A percentile compares a stretch with the other conserved stretches of the same genome.
These are phyloP conservation scores for Himalopsyche japonica DNA, from an alignment of 2,888 invertebrate species.

Conservation along the genomic window DNA sequence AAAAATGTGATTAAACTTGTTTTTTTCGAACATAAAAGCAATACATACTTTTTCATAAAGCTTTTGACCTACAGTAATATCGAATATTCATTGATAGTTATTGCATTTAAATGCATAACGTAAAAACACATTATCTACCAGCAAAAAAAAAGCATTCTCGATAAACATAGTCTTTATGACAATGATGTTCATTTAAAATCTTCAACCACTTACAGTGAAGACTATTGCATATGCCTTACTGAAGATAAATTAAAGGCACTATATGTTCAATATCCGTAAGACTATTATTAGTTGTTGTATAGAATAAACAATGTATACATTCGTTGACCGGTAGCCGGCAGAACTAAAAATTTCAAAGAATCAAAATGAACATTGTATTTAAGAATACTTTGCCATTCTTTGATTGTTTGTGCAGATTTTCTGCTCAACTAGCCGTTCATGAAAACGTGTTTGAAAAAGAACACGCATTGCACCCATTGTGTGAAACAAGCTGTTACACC, in stretches of 20 bases:
- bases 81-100: no score
- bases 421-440: constrained; percentile 27
- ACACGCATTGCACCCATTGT: constrained; percentile 7
- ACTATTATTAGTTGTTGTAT: no score
- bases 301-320: not conserved
- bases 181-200: no score
- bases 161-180: no score
- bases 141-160: no score
- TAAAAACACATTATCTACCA: no score
- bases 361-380: not conserved
- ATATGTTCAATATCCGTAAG: no score
- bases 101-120: no score
- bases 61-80: not conserved
- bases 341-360: not conserved
- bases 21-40: not conserved
- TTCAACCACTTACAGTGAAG: no score
- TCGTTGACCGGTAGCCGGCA: not conserved
- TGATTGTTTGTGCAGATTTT: constrained; percentile 33
- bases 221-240: no score
- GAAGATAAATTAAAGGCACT: no score
- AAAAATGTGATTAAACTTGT: not conserved
- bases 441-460: constrained; percentile 26
- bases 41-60: not conserved
- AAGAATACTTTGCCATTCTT: constrained; percentile 6
- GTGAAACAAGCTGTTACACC: not conserved